Evolutionary conservation across 2,888 invertebrate genomes (phyloP).

Genomic region (Andrena hattorfiana): DNA sequence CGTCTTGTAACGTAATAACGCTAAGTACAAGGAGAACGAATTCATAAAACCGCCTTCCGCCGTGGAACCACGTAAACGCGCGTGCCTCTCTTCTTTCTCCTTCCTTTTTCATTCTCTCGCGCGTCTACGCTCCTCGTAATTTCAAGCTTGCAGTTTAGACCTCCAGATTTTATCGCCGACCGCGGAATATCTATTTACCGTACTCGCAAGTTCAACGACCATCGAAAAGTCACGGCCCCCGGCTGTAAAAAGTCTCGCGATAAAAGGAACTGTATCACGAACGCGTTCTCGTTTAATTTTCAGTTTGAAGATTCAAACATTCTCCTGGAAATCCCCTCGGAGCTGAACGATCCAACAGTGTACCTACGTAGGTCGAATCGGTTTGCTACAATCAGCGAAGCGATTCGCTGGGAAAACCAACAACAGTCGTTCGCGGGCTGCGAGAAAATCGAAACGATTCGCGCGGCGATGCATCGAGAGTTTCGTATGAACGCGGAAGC

Average conservation of each 20-base stretch:
- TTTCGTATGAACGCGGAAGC: background rate
- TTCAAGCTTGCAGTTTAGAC: background rate
- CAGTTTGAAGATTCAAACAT: background rate
- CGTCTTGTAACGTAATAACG: conserved; percentile 50
- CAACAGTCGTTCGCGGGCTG: background rate
- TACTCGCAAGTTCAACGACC: background rate
- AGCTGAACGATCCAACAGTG: background rate
- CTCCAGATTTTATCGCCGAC: no score
- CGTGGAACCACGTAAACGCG: conserved; percentile 29
- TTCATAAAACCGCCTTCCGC: conserved; percentile 49
- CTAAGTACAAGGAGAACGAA: conserved; percentile 48
- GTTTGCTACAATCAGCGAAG: conserved; percentile 4
- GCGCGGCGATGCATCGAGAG: background rate
- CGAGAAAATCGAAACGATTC: background rate
- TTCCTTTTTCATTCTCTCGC: background rate
- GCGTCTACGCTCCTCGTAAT: background rate
- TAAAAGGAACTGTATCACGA: conserved; percentile 19
- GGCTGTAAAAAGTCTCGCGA: conserved; percentile 35
- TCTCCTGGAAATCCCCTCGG: background rate
- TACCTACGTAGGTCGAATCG: background rate
- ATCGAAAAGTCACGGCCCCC: conserved; percentile 18
- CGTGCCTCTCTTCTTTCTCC: background rate
- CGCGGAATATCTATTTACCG: no score
- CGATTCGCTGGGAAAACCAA: conserved; percentile 12
- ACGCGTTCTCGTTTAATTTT: conserved; percentile 29